Evolutionary conservation across 2,888 invertebrate species (phyloP), one percentile per base, ranked within the genome.

Genomic region (Athalia rosae): DNA sequence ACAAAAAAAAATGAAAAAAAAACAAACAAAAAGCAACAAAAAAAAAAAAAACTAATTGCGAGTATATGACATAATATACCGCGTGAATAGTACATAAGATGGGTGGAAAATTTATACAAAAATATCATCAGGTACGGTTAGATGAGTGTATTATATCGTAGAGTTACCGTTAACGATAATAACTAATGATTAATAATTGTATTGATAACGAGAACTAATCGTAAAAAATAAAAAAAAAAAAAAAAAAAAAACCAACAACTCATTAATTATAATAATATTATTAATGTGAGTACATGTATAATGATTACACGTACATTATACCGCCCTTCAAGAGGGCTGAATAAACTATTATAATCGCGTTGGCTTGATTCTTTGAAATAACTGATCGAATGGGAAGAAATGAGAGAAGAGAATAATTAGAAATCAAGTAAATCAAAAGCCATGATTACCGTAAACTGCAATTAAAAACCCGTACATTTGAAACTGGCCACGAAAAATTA

Each of bases 101-200:
- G 66, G 67, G 77, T 77, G 50, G 53, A 56, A 82, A 80, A 80
- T 85, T 86, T 87, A 86, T 85, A 85, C 84, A 83, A 83, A 82
- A 43, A 85, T 85, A 87, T 87, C 85, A 86, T 86, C 85, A 83
- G 86, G 84, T 87, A 85, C 82, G 83, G 80, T 84, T 85, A 87
- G 85, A 83, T 87, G 84, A 87, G 83, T 86, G 86, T 88, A 87
- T 86, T 86, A 88, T 87, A 88, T 84, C 83, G 82, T 86, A 87
- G 84, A 81, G 80, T 84, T 85, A 78, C 83, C 84, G 83, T 83
- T 87, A 87, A 85, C 81, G 84, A 85, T 86, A 85, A 85, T 86
- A 85, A 86, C 86, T 86, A 85, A 85, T 81, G 82, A 85, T 82
- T 87, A 87, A 87, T 82, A 83, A 85, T 85, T 85, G 61, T 43